Evolutionary conservation across 2,113 vertebrate species (phyloP).

Genomic region (Recurvirostra avosetta): DNA sequence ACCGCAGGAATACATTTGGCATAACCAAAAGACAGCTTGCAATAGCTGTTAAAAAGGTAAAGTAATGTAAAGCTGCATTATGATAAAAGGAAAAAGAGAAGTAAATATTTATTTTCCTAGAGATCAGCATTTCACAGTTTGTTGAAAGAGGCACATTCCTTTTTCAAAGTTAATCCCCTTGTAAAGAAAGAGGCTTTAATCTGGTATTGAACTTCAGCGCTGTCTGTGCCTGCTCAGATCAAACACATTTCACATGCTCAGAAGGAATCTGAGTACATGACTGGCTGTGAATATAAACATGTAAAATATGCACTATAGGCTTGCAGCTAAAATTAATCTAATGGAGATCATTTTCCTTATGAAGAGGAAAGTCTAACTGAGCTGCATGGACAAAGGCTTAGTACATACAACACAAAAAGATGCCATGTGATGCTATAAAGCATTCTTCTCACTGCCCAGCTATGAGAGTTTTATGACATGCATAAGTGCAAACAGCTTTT

Average conservation of each 20-base stretch:
- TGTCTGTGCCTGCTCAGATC: constrained; percentile 21
- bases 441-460: not conserved
- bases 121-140: not conserved
- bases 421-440: not conserved
- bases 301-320: not conserved
- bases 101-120: not conserved
- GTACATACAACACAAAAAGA: not conserved
- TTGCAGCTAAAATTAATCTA: constrained; percentile 9
- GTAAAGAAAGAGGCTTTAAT: constrained; percentile 11
- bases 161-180: not conserved
- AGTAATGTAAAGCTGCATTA: not conserved
- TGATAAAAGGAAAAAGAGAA: not conserved
- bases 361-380: not conserved
- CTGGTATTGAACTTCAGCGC: not conserved
- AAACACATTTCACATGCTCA: constrained; percentile 3
- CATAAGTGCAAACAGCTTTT: not conserved
- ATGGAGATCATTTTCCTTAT: not conserved
- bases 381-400: not conserved
- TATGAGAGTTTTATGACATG: not conserved
- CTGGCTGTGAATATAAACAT: constrained; percentile 4
- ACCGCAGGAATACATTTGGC: not conserved
- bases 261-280: not conserved
- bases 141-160: not conserved
- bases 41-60: not conserved
- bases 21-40: not conserved